A percentile compares a stretch with the other conserved stretches of the same genome.
These are phyloP conservation scores for Gobius niger DNA, from an alignment of 2,113 vertebrate genomes.

Conservation along the genomic window DNA sequence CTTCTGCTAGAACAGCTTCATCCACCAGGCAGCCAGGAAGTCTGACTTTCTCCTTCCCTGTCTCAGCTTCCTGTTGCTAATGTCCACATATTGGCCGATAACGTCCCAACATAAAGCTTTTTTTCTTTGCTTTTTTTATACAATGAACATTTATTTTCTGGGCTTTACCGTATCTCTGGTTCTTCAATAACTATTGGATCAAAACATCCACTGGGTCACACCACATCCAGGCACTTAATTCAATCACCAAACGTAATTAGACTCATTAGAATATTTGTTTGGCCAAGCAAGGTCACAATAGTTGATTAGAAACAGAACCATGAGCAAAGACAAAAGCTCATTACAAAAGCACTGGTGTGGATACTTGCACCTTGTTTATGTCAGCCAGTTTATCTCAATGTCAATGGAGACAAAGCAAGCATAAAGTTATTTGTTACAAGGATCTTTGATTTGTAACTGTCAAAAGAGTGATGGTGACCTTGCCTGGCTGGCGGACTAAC, in stretches of 20 bases:
- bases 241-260: constrained; percentile 64
- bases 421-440: constrained; percentile 71
- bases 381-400: constrained; percentile 72
- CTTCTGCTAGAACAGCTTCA: too few relatives aligned
- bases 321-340: constrained; percentile 63
- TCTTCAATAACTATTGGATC: not conserved
- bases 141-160: not conserved
- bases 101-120: not conserved
- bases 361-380: constrained; percentile 68
- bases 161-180: not conserved
- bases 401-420: constrained; percentile 63
- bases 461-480: constrained; percentile 71
- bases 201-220: constrained; percentile 42
- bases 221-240: constrained; percentile 67
- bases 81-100: not conserved
- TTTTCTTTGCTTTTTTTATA: not conserved
- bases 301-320: constrained; percentile 65
- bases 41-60: too few relatives aligned
- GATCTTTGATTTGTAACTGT: constrained; percentile 72
- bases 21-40: too few relatives aligned
- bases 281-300: constrained; percentile 71
- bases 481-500: constrained; percentile 61
- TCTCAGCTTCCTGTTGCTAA: too few relatives aligned
- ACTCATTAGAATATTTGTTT: constrained; percentile 68
- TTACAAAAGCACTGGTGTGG: constrained; percentile 64